These are phyloP conservation scores for Oncorhynchus nerka DNA, from an alignment of 2,113 vertebrate genomes.

Conservation along the genomic window DNA sequence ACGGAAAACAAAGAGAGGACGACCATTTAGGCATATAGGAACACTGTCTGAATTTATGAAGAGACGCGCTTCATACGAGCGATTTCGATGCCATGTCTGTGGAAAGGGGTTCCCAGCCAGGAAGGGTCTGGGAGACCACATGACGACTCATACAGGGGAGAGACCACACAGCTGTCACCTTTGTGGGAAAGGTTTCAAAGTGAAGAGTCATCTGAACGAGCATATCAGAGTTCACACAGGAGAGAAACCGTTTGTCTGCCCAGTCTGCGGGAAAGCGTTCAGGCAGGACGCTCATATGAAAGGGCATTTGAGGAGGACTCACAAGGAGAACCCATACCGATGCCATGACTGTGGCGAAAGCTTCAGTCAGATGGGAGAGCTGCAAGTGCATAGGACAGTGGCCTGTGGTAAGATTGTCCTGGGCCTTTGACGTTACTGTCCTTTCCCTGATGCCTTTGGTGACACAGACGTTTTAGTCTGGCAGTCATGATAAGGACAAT, in stretches of 20 bases:
- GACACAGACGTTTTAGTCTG: too few species aligned
- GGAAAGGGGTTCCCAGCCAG: slow-evolving; percentile 55
- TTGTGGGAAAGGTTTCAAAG: not conserved
- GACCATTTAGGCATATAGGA: not conserved
- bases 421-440: too few species aligned
- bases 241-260: not conserved
- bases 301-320: not conserved
- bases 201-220: not conserved
- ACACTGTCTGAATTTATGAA: slow-evolving; percentile 47
- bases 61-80: slow-evolving; percentile 47
- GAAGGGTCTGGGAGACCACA: slow-evolving; percentile 54
- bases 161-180: slow-evolving; percentile 53
- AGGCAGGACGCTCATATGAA: not conserved
- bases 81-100: slow-evolving; percentile 50
- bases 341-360: not conserved
- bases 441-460: too few species aligned
- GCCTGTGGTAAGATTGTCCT: too few species aligned
- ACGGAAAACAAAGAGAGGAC: not conserved
- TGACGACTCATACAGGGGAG: slow-evolving; percentile 53
- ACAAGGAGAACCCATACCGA: not conserved
- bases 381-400: not conserved
- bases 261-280: too few species aligned
- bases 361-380: not conserved
- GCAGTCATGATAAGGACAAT: too few species aligned
- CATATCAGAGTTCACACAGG: not conserved